Conservation (phyloP, 2,797 vertebrate genomes). For the Helicolenus hilgendorfi region DNA sequence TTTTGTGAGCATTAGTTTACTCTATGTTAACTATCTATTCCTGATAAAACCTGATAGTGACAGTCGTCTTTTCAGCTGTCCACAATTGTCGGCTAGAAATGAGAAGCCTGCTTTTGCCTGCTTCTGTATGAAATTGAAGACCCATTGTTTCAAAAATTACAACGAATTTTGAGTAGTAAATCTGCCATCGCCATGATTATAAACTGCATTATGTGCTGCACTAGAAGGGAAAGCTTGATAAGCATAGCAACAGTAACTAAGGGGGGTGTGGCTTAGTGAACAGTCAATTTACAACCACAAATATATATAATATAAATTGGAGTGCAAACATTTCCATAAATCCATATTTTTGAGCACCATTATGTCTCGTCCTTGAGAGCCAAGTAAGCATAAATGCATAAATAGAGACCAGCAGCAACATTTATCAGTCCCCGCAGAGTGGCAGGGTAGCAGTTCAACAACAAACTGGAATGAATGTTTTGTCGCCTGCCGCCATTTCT, state of each 20-base stretch:
- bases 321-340: not conserved
- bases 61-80: not conserved
- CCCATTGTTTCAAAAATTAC: not conserved
- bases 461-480: slow-evolving; percentile 60
- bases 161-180: not conserved
- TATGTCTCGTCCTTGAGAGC: slow-evolving; percentile 18
- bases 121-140: not conserved
- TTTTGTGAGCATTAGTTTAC: not conserved
- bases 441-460: slow-evolving; percentile 54
- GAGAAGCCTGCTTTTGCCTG: not conserved
- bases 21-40: not conserved
- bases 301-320: slow-evolving; percentile 1
- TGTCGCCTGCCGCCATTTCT: slow-evolving; percentile 55
- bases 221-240: not conserved
- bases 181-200: not conserved
- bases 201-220: not conserved
- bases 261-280: not conserved
- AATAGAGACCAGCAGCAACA: slow-evolving; percentile 49
- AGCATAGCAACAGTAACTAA: not conserved
- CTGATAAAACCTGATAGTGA: not conserved
- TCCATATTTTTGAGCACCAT: slow-evolving; percentile 25
- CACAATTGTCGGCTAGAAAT: not conserved
- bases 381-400: slow-evolving; percentile 48
- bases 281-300: not conserved
- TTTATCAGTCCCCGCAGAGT: slow-evolving; percentile 71